Percentiles rank a stretch among this genome's conserved stretches.
Conservation (phyloP, 2,797 vertebrate species). For the Dermochelys coriacea region DNA sequence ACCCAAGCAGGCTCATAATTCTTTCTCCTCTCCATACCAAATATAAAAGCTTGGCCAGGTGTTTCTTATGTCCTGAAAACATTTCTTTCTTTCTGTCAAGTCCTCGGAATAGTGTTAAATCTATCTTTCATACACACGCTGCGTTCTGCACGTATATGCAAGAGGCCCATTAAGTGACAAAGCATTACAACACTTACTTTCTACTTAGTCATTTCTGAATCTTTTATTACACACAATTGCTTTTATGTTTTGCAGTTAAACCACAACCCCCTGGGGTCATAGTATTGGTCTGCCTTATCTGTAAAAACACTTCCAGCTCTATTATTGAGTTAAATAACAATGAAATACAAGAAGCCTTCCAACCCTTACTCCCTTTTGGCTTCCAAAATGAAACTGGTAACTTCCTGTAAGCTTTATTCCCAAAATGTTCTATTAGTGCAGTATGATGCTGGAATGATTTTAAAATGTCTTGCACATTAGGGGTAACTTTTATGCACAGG, state of each 20-base stretch:
- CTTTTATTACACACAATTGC: not conserved
- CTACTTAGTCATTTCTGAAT: not conserved
- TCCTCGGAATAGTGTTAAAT: not conserved
- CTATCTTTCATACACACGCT: not conserved
- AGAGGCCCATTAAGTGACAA: not conserved
- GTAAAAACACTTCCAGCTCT: not conserved
- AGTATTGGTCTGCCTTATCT: not conserved
- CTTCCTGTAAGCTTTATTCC: not conserved
- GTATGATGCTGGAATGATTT: not conserved
- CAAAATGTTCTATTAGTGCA: not conserved
- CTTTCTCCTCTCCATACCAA: not conserved
- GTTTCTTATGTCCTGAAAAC: not conserved
- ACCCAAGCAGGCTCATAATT: not conserved
- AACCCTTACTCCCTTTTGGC: fast-evolving
- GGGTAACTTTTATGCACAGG: not conserved
- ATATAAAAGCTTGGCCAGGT: not conserved
- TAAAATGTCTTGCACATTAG: not conserved
- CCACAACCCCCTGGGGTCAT: not conserved
- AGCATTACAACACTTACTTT: not conserved
- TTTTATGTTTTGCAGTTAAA: not conserved
- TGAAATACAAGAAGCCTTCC: not conserved
- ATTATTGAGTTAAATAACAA: not conserved
- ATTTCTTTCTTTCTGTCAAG: not conserved
- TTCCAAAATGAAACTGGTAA: not conserved
- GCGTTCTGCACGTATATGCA: not conserved